phyloP scores from a whole-genome alignment of 2,113 vertebrate species.

The Oceanites oceanicus region DNA sequence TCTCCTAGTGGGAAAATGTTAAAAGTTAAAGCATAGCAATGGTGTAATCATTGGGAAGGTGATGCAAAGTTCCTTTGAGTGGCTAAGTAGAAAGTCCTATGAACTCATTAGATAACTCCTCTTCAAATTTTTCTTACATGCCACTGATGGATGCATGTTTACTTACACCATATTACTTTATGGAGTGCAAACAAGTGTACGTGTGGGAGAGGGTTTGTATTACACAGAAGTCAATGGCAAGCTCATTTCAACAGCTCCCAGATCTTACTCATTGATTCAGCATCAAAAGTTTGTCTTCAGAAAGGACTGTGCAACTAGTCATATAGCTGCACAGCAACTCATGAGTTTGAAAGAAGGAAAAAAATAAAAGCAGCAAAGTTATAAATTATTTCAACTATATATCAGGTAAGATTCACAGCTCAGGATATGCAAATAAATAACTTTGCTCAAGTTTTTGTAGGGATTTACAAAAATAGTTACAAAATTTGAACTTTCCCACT shows the following conservation, averaged over 20 bases:
- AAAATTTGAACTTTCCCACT: not conserved
- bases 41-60: not conserved
- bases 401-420: not conserved
- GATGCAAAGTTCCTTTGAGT: not conserved
- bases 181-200: not conserved
- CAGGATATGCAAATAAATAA: not conserved
- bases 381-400: not conserved
- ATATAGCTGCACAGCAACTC: not conserved
- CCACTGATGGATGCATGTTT: not conserved
- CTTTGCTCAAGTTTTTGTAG: not conserved
- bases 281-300: not conserved
- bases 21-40: not conserved
- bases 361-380: not conserved
- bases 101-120: not conserved
- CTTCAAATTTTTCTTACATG: not conserved
- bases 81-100: not conserved
- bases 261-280: not conserved
- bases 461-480: not conserved
- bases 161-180: not conserved
- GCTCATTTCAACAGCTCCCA: not conserved
- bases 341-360: not conserved
- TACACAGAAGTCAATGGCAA: not conserved
- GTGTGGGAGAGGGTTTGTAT: not conserved
- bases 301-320: not conserved
- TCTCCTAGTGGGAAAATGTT: not conserved